These are phyloP conservation scores for Macrotis lagotis DNA, from an alignment of 2,113 vertebrate species.

Conservation along the genomic window DNA sequence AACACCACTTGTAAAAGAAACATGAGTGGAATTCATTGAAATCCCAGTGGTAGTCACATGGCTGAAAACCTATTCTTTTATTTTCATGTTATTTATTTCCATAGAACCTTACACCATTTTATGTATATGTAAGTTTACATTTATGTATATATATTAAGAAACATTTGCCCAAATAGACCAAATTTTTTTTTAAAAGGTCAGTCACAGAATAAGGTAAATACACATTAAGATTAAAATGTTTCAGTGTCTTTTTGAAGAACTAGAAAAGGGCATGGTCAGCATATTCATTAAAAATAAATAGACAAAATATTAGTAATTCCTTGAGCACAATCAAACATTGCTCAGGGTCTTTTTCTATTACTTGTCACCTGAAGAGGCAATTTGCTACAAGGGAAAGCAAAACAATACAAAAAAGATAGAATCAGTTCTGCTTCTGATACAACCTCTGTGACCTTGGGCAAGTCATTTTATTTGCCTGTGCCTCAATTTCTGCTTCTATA, in stretches of 20 bases:
- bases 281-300: neutral
- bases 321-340: neutral
- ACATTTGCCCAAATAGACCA: neutral
- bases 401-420: neutral
- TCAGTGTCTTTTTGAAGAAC: neutral
- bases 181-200: neutral
- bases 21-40: conserved; percentile 53
- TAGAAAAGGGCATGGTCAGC: neutral
- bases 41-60: conserved; percentile 19
- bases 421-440: neutral
- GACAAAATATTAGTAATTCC: neutral
- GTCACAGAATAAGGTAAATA: conserved; percentile 3
- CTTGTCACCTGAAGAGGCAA: neutral
- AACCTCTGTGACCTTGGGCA: neutral
- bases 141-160: neutral
- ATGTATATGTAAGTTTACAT: neutral
- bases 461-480: neutral
- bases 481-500: neutral
- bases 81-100: conserved; percentile 30
- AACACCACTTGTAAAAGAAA: conserved; percentile 53
- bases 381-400: neutral
- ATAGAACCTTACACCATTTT: neutral
- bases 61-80: conserved; percentile 42
- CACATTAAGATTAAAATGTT: neutral
- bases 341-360: neutral